These are phyloP conservation scores for Arion vulgaris DNA, from an alignment of 1,140 invertebrate species.

Conservation along the genomic window DNA sequence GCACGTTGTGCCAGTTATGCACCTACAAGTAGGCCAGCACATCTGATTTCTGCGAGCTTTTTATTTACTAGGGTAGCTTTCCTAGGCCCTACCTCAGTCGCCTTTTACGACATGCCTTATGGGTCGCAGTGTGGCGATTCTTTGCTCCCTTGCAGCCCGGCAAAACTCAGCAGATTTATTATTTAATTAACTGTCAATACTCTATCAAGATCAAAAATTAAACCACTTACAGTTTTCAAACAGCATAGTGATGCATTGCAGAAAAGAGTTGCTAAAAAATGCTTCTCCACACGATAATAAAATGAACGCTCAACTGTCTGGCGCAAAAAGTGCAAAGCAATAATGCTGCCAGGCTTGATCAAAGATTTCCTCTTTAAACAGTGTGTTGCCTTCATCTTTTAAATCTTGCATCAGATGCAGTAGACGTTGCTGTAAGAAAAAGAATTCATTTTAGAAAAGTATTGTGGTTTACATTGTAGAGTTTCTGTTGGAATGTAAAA, in stretches of 20 bases:
- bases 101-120: too few relatives aligned
- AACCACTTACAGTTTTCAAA: slow-evolving; percentile 54
- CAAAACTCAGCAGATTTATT: too few relatives aligned
- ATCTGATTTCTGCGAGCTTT: too few relatives aligned
- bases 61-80: too few relatives aligned
- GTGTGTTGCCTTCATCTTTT: slow-evolving; percentile 61
- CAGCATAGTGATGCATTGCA: slow-evolving; percentile 59
- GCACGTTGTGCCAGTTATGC: too few relatives aligned
- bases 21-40: too few relatives aligned
- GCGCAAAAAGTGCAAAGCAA: slow-evolving; percentile 57
- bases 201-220: background rate
- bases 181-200: background rate
- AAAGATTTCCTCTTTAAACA: slow-evolving; percentile 57
- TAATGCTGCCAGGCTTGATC: slow-evolving; percentile 54
- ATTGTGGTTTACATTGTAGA: background rate
- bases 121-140: too few relatives aligned
- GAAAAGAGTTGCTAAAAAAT: slow-evolving; percentile 56
- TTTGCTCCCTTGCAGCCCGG: too few relatives aligned
- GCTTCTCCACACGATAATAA: slow-evolving; percentile 55
- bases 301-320: slow-evolving; percentile 49
- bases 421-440: slow-evolving; percentile 43
- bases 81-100: too few relatives aligned
- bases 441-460: background rate
- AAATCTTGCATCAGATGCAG: slow-evolving; percentile 58
- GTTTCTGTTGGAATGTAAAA: background rate